Evolutionary conservation across 2,797 vertebrate species (phyloP), one percentile per base, ranked within the genome.

Genomic region (Bucorvus abyssinicus): DNA sequence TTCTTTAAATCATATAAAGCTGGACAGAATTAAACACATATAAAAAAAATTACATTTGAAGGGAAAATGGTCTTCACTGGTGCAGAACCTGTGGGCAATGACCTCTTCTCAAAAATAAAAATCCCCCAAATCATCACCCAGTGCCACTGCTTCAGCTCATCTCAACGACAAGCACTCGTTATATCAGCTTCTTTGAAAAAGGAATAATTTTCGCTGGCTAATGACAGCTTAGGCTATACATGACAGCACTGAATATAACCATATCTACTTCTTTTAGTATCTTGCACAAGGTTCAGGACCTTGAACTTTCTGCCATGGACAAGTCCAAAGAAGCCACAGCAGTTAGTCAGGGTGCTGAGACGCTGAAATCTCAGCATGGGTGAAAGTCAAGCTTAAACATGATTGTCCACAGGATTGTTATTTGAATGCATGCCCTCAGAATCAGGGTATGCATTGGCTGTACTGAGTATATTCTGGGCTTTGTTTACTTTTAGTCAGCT

Each of bases 221-320:
- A 56, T 21, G 16, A 45, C 15, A 82, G 1, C 8, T 90, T 50
- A 55, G 18, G 5, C 40, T 80, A n/a, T 40, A 61, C 8, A 9
- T 0, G 1, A 20, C 21, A 70, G 6, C 16, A 16, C 11, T 61
- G 18, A 26, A 13, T 74, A 23, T 29, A 63, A 45, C 2, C 1
- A 1, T 30, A 70, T 36, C 5, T 60, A 14, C 13, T 21, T 69
- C 21, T 61, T 74, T 71, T 32, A 57, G 17, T 17, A 67, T 32
- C 14, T 67, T 61, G 14, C 22, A 47, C 17, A 55, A 38, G 3
- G 19, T 40, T 63, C 15, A n/a, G 23, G 5, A n/a, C 11, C 17
- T 70, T 38, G 24, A 47, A 64, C 74, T 77, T 82, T 76, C 56
- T 64, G 6, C 8, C 21, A 15, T 11, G 32, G 32, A 50, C 20